These are phyloP conservation scores for Patella vulgata DNA, from an alignment of 1,140 invertebrate species.

Conservation along the genomic window DNA sequence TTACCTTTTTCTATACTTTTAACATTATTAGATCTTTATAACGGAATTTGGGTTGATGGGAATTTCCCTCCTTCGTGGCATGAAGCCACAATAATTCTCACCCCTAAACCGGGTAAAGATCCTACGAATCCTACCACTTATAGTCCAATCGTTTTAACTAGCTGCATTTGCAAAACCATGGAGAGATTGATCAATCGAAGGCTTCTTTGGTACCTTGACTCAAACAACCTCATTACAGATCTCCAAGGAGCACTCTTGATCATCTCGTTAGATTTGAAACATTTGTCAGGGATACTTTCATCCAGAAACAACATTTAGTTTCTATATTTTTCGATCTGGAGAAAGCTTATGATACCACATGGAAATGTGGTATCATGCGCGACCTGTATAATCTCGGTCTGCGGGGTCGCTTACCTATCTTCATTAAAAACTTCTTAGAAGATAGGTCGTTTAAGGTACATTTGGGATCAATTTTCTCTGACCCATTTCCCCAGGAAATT, in stretches of 20 bases:
- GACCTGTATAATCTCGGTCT: constrained; percentile 8
- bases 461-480: constrained; percentile 11
- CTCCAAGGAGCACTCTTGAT: constrained; percentile 7
- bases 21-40: background rate
- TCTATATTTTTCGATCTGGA: constrained; percentile 18
- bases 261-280: constrained; percentile 14
- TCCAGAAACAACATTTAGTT: constrained; percentile 10
- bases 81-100: background rate
- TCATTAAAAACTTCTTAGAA: constrained; percentile 11
- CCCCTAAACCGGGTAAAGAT: constrained; percentile 15
- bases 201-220: constrained; percentile 9
- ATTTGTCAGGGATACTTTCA: constrained; percentile 11
- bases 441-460: constrained; percentile 13
- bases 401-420: constrained; percentile 7
- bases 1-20: background rate
- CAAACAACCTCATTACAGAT: constrained; percentile 7
- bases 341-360: constrained; percentile 21
- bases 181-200: constrained; percentile 12
- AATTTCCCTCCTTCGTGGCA: constrained; percentile 1
- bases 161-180: constrained; percentile 16
- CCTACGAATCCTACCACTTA: constrained; percentile 2
- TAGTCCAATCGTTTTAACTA: constrained; percentile 5
- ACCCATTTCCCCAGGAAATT: background rate
- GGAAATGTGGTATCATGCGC: constrained; percentile 22
- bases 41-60: background rate